Evolutionary conservation across 2,113 vertebrate species (phyloP).

Genomic region (Erinaceus europaeus): DNA sequence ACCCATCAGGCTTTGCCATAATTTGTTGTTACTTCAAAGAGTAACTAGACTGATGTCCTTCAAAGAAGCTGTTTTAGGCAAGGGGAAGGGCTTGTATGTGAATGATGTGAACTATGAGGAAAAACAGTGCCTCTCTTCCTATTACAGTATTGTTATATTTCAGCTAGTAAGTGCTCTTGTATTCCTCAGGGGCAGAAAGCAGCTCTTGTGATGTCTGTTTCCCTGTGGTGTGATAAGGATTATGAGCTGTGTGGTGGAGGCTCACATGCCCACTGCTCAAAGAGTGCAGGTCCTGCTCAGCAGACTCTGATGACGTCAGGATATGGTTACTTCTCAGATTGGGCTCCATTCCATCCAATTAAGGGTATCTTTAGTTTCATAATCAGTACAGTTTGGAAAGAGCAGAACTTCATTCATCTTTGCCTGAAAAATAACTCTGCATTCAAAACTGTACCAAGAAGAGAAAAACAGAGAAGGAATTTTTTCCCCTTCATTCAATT

Average conservation of each 20-base stretch:
- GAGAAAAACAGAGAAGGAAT: constrained; percentile 76
- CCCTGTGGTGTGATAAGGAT: background rate
- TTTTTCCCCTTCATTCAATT: constrained; percentile 62
- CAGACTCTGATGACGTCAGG: background rate
- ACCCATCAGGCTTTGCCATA: background rate
- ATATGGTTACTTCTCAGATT: constrained; percentile 41
- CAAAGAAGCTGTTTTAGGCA: background rate
- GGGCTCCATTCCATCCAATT: constrained; percentile 39
- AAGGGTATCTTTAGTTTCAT: constrained; percentile 67
- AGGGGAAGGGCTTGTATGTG: background rate
- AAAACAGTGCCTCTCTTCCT: background rate
- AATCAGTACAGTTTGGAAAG: constrained; percentile 50
- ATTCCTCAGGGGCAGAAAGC: constrained; percentile 8
- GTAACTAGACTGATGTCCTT: background rate
- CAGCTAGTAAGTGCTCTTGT: background rate
- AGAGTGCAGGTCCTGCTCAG: background rate
- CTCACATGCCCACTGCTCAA: background rate
- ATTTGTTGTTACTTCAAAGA: background rate
- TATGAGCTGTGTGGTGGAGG: background rate
- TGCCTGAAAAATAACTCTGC: constrained; percentile 77
- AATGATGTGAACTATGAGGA: no score
- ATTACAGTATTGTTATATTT: background rate
- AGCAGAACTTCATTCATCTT: constrained; percentile 67
- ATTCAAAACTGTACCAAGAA: constrained; percentile 65
- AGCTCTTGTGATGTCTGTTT: background rate